These are phyloP conservation scores for Eilema sororculum DNA, from an alignment of 2,888 invertebrate genomes.

Conservation along the genomic window DNA sequence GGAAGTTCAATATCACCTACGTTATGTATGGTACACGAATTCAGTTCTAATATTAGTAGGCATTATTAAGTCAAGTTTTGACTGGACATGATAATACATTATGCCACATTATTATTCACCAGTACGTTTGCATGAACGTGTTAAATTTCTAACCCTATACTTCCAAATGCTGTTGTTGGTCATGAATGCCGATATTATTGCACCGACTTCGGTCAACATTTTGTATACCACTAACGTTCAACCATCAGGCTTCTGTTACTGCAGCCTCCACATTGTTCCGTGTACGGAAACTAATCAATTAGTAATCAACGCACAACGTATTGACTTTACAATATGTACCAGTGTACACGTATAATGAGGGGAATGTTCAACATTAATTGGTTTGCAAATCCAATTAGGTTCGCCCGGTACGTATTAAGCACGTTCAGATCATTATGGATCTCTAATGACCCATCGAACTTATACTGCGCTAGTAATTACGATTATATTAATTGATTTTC, in stretches of 20 bases:
- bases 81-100: no score
- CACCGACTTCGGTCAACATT: not conserved
- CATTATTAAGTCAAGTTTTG: no score
- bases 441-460: slow-evolving; percentile 71
- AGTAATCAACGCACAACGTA: slow-evolving; percentile 67
- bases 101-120: no score
- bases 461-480: slow-evolving; percentile 8
- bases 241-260: not conserved
- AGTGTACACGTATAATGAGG: slow-evolving; percentile 73
- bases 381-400: slow-evolving; percentile 84
- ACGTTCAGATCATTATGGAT: slow-evolving; percentile 80
- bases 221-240: not conserved
- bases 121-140: no score
- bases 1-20: no score
- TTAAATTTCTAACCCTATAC: no score
- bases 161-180: no score
- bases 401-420: slow-evolving; percentile 76
- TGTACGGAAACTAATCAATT: slow-evolving; percentile 69
- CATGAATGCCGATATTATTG: no score
- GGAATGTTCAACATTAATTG: slow-evolving; percentile 81
- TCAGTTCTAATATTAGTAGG: no score
- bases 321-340: slow-evolving; percentile 77
- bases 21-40: no score
- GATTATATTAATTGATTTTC: not conserved
- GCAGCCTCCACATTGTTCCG: slow-evolving; percentile 27